Evolutionary conservation across 2,888 invertebrate species (phyloP).

Genomic region (Coenonympha arcania): DNA sequence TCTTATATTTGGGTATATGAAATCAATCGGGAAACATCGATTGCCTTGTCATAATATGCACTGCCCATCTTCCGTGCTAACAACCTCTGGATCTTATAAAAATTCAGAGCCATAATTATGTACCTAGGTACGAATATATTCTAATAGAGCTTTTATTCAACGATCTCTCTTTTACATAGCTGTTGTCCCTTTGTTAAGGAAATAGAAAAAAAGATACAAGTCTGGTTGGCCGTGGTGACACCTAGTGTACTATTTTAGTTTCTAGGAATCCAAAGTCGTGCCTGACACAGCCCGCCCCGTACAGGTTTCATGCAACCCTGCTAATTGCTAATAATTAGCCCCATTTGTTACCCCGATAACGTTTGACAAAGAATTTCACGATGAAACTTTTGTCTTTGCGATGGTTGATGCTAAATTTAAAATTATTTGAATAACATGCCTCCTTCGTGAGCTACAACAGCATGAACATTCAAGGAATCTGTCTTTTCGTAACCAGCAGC

Average conservation of each 20-base stretch:
- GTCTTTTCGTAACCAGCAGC: too few species aligned
- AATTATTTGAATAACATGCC: background rate
- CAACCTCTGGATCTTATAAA: too few species aligned
- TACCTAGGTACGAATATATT: too few species aligned
- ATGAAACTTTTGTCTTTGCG: slow-evolving; percentile 4
- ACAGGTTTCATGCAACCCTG: slow-evolving; percentile 36
- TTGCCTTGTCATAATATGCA: too few species aligned
- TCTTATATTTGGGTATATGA: too few species aligned
- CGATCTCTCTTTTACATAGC: too few species aligned
- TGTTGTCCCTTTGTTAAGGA: background rate
- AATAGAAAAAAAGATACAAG: background rate
- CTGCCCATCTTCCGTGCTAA: too few species aligned
- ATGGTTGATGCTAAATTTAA: slow-evolving; percentile 1
- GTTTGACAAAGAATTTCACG: slow-evolving; percentile 18
- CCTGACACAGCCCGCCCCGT: slow-evolving; percentile 51
- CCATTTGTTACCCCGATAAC: slow-evolving; percentile 18
- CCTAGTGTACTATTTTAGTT: slow-evolving; percentile 36
- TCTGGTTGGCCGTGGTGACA: slow-evolving; percentile 30
- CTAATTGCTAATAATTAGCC: slow-evolving; percentile 50
- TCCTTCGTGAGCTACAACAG: background rate
- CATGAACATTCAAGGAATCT: background rate
- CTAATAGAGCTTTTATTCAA: too few species aligned
- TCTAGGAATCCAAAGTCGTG: slow-evolving; percentile 39
- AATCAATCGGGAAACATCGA: too few species aligned
- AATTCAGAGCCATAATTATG: too few species aligned